phyloP scores from a whole-genome alignment of 2,888 invertebrate species.

The Tipula vernalis region DNA sequence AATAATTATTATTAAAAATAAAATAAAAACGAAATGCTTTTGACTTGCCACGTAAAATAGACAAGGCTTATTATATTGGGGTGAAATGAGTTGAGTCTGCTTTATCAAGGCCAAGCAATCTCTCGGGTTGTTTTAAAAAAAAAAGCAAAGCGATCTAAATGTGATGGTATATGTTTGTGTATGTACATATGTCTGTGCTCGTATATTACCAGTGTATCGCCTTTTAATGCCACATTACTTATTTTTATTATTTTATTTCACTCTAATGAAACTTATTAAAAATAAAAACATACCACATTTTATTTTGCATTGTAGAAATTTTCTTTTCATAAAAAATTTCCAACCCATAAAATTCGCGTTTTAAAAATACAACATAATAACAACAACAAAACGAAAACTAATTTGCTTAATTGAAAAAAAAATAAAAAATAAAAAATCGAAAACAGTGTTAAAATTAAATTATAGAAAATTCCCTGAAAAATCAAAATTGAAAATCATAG shows the following conservation, averaged over 20 bases:
- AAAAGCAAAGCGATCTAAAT: background rate
- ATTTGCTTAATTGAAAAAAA: background rate
- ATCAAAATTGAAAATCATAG: background rate
- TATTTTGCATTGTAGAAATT: background rate
- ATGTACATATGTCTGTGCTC: background rate
- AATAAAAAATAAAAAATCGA: background rate
- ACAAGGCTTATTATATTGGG: background rate
- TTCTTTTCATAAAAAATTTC: background rate
- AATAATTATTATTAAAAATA: background rate
- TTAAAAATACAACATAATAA: background rate
- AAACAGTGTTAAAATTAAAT: background rate
- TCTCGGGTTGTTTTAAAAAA: background rate
- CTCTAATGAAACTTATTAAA: background rate
- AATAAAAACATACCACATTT: background rate
- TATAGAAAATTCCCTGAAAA: background rate
- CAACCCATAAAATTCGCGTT: background rate
- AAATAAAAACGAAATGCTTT: background rate
- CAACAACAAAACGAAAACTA: background rate
- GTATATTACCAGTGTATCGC: background rate
- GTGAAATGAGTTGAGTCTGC: background rate
- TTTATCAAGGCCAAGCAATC: background rate
- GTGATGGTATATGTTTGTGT: background rate
- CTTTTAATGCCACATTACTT: background rate
- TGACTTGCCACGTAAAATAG: background rate
- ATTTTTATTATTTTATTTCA: background rate